These are phyloP conservation scores for Muscicapa striata DNA, from an alignment of 2,797 vertebrate genomes.

Conservation along the genomic window DNA sequence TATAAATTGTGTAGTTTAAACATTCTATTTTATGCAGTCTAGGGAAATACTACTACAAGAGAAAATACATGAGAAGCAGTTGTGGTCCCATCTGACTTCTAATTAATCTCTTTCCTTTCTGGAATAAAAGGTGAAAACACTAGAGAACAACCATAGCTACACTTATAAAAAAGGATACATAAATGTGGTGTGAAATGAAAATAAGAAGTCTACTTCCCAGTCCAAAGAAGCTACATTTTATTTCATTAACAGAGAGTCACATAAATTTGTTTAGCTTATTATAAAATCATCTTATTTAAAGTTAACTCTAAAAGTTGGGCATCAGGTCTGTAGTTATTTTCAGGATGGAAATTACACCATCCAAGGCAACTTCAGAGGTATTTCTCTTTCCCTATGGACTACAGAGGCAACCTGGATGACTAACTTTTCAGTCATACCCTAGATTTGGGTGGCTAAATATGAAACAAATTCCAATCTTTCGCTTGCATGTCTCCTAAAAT, in stretches of 20 bases:
- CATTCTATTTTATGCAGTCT: background rate
- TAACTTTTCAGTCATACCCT: background rate
- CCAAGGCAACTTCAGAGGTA: background rate
- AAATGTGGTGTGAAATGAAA: background rate
- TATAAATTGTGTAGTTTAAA: background rate
- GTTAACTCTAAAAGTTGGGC: background rate
- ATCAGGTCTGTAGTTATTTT: background rate
- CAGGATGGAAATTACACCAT: background rate
- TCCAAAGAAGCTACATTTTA: background rate
- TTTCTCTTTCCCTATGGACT: background rate
- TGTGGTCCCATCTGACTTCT: background rate
- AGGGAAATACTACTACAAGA: background rate
- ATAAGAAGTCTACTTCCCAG: background rate
- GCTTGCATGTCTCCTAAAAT: background rate
- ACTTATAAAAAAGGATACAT: background rate
- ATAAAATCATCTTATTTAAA: background rate
- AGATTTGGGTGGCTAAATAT: background rate
- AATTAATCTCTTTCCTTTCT: background rate
- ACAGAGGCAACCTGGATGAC: background rate
- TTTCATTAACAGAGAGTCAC: background rate
- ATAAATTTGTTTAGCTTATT: background rate
- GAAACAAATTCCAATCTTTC: background rate
- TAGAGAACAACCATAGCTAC: background rate
- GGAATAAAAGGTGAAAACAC: background rate
- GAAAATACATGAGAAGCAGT: background rate